Base-by-base conservation (phyloP, 2,888 invertebrate genomes). In the Exocentrus adspersus region DNA sequence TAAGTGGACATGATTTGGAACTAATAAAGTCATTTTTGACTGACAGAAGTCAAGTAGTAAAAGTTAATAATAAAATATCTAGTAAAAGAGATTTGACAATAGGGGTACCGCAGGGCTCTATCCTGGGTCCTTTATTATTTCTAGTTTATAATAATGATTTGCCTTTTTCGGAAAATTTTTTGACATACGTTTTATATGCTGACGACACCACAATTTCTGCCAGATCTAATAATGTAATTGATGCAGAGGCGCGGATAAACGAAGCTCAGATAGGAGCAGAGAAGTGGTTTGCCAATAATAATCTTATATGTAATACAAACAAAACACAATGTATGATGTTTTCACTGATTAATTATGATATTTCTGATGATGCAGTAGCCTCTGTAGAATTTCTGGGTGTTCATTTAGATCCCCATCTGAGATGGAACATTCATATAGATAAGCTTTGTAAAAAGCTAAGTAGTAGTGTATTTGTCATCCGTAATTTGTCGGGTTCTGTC, bases 151-250 rank as follows among this genome's bases (percentile, higher is more conserved):
- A 20, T 5, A 46, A n/a, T 17, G 42, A 46, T 12, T 20, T 46
- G 19, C 19, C 46, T 46, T 20, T 3, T 20, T n/a, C 19, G 9
- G 20, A 16, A 46, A 16, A 46, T 10, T 16, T 46, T 6, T 20
- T 46, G 4, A 46, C 21, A 20, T 46, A 12, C 20, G 20, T 46
- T 20, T 16, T 46, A 20, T 46, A 46, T 46, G 46, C 19, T 9
- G 46, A 46, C 20, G 46, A 46, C 10, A 46, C 46, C 46, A 20
- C 20, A 46, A 46, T 46, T 46, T 46, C 46, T 9, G 20, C 20
- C 20, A 20, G 46, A 9, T 46, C 20, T 7, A 16, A 4, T 7
- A n/a, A 41, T 41, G 12, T 42, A 42, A 1, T 1, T 17, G 1
- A 42, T 42, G 12, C 16, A 16, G 5, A 42, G 9, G 7, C 16